These are phyloP conservation scores for Athene noctua DNA, from an alignment of 2,113 vertebrate species.

Conservation along the genomic window DNA sequence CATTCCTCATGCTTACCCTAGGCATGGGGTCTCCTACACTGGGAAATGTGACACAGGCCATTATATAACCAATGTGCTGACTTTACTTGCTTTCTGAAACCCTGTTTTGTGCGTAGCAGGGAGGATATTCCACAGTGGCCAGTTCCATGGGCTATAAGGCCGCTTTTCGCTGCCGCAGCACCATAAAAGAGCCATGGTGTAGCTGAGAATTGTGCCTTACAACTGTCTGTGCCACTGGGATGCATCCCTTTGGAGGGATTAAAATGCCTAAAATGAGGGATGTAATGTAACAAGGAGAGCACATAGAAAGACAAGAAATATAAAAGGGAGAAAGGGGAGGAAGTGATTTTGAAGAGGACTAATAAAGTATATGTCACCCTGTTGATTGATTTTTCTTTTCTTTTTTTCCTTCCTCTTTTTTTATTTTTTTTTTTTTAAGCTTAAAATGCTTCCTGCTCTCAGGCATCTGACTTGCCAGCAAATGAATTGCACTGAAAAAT, in stretches of 20 bases:
- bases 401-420: background rate
- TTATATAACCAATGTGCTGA: constrained; percentile 27
- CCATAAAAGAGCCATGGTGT: constrained; percentile 21
- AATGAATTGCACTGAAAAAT: constrained; percentile 21
- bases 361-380: constrained; percentile 53
- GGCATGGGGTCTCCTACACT: background rate
- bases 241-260: constrained; percentile 58
- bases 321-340: constrained; percentile 28
- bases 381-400: constrained; percentile 48
- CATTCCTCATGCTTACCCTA: background rate
- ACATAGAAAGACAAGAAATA: constrained; percentile 40
- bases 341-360: constrained; percentile 49
- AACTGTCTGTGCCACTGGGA: constrained; percentile 39
- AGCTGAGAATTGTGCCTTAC: constrained; percentile 27
- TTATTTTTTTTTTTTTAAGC: background rate
- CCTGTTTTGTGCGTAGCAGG: background rate
- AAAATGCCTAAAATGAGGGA: constrained; percentile 51
- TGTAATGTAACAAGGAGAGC: constrained; percentile 6
- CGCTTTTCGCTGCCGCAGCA: constrained; percentile 11
- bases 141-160: constrained; percentile 44
- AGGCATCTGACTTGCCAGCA: constrained; percentile 3
- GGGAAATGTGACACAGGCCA: background rate
- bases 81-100: background rate
- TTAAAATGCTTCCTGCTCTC: constrained; percentile 8
- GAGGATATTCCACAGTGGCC: constrained; percentile 42